A percentile compares a stretch with the other conserved stretches of the same genome.
Evolutionary conservation across 2,113 vertebrate species (phyloP).

Genomic region (Phylloscopus whistleri): DNA sequence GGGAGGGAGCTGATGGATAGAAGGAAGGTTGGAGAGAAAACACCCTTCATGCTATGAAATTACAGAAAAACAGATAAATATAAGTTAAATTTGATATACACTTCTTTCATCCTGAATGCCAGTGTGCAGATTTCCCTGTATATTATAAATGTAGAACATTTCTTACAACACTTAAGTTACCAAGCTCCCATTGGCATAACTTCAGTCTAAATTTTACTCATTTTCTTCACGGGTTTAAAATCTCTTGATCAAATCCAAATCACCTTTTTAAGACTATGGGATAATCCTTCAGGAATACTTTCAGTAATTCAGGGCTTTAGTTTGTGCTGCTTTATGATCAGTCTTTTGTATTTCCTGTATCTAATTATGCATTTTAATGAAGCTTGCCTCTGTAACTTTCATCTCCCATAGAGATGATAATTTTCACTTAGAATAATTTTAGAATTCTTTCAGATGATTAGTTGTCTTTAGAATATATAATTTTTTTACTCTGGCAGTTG

Average conservation of each 20-base stretch:
- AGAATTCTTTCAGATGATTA: constrained; percentile 54
- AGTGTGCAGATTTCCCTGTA: not conserved
- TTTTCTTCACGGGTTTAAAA: constrained; percentile 29
- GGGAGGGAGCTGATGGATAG: not conserved
- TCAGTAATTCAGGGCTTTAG: constrained; percentile 19
- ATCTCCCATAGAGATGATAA: constrained; percentile 60
- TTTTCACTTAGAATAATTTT: constrained; percentile 67
- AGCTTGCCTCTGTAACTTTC: constrained; percentile 44
- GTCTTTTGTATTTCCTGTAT: constrained; percentile 53
- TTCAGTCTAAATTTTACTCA: constrained; percentile 4
- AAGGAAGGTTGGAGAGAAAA: not conserved
- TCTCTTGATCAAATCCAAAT: constrained; percentile 36
- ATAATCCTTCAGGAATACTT: constrained; percentile 50
- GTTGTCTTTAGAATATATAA: constrained; percentile 42
- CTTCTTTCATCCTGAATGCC: not conserved
- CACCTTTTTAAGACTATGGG: constrained; percentile 20
- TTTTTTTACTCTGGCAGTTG: constrained; percentile 4
- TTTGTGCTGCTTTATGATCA: constrained; percentile 56
- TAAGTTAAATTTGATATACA: not conserved
- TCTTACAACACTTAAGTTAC: constrained; percentile 1
- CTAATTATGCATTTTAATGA: constrained; percentile 60
- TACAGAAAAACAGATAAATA: not conserved
- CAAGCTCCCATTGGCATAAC: not conserved
- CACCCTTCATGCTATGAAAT: not conserved
- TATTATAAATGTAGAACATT: not conserved